Evolutionary conservation across 2,797 vertebrate genomes (phyloP), one percentile per base, ranked within the genome.

Genomic region (Podarcis siculus): DNA sequence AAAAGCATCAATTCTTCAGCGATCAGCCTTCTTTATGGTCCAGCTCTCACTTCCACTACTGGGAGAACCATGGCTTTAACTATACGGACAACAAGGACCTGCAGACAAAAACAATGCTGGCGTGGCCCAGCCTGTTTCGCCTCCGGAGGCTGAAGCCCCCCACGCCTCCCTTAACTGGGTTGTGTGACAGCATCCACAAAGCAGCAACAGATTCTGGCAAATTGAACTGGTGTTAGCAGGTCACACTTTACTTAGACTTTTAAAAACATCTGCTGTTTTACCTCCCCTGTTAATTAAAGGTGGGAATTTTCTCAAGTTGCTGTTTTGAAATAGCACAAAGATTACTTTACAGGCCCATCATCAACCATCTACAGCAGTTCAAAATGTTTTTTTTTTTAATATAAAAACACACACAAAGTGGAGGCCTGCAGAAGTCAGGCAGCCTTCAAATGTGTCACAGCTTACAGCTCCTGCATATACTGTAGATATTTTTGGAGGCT

Each of bases 281-380:
- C n/a, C 76, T 90, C 39, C 72, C 89, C 39, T 87, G 76, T 85
- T 92, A 89, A 92, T 94, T 88, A 90, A 89, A 89, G 87, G 37
- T 78, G 21, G 21, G n/a, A 81, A 72, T 77, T 75, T 73, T 75
- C 67, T 5, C 0, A 90, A 35, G 89, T 79, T 71, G 12, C 80
- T 82, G 61, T 90, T 87, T 88, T 83, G 82, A 90, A 89, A 89
- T 78, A 10, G 32, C 66, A 79, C 21, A 76, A 42, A 76, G 25
- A 30, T 69, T 67, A 73, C 71, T 89, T 55, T 55, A 83, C 45
- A 64, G n/a, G 30, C 83, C 87, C 17, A 0, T 71, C 35, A 69
- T 87, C 71, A 80, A 12, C 13, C 78, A 39, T 72, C 32, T 30
- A 23, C 21, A 71, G 67, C 64, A 55, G 23, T 58, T 58, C 85